These are phyloP conservation scores for Stichodactyla mertensii DNA, from an alignment of 64 coral and sea anemone genomes.

Conservation along the genomic window DNA sequence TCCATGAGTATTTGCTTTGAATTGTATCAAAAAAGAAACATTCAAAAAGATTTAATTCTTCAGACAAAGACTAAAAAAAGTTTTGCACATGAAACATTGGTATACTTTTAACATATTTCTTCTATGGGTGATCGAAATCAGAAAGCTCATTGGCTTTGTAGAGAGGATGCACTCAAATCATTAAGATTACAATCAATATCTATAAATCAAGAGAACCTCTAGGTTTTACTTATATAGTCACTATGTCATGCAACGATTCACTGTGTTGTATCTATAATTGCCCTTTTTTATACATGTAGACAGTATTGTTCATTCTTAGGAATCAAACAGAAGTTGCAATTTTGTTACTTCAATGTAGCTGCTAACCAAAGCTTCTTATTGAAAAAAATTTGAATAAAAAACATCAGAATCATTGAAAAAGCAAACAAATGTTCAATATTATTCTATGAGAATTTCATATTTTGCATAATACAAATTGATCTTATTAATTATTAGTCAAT, in stretches of 20 bases:
- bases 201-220: neutral
- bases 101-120: neutral
- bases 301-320: neutral
- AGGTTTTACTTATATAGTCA: neutral
- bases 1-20: neutral
- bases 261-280: neutral
- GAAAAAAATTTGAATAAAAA: neutral
- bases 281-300: neutral
- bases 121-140: neutral
- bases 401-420: too few relatives aligned
- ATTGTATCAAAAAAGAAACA: neutral
- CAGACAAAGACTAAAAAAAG: neutral
- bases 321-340: neutral
- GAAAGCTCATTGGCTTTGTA: neutral
- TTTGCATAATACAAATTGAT: too few relatives aligned
- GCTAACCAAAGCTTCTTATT: neutral
- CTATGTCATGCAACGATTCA: neutral
- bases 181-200: neutral
- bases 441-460: too few relatives aligned
- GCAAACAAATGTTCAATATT: too few relatives aligned
- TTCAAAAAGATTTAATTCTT: neutral
- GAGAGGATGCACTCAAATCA: slow-evolving; percentile 1
- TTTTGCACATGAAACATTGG: neutral
- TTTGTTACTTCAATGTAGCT: neutral
- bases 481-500: too few relatives aligned